A percentile compares a stretch with the other conserved stretches of the same genome.
phyloP scores from a whole-genome alignment of 2,797 vertebrate species.

The Malacoctenus gilli region DNA sequence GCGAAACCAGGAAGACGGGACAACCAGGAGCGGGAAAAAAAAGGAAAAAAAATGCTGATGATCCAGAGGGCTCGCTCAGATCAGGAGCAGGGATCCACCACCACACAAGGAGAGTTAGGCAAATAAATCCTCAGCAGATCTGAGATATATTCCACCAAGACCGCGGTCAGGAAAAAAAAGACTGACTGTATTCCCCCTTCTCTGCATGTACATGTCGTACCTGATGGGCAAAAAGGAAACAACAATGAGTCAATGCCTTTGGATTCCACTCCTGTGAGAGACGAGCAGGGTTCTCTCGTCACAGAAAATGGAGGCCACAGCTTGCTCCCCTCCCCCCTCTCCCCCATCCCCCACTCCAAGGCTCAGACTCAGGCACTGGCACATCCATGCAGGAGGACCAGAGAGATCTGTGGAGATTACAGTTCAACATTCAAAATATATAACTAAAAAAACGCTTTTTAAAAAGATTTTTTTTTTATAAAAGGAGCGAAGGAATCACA shows the following conservation, averaged over 20 bases:
- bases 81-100: constrained; percentile 74
- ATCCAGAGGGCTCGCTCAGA: constrained; percentile 72
- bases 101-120: constrained; percentile 63
- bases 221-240: constrained; percentile 76
- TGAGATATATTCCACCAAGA: constrained; percentile 71
- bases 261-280: constrained; percentile 81
- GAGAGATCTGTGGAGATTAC: constrained; percentile 77
- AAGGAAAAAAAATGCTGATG: constrained; percentile 38
- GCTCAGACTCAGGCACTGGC: constrained; percentile 79
- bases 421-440: constrained; percentile 65
- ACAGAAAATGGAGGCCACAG: constrained; percentile 85
- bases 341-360: constrained; percentile 80
- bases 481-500: constrained; percentile 14
- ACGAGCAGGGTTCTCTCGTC: constrained; percentile 82
- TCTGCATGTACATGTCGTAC: constrained; percentile 67
- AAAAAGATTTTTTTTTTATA: too few relatives aligned
- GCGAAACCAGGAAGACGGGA: constrained; percentile 51
- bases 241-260: constrained; percentile 77
- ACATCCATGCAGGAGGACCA: constrained; percentile 81
- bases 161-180: constrained; percentile 65
- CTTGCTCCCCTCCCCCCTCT: constrained; percentile 80
- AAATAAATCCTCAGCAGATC: constrained; percentile 77
- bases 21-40: constrained; percentile 11
- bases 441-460: not conserved
- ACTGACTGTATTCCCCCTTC: constrained; percentile 58